Base-by-base conservation (phyloP, 2,888 invertebrate genomes). In the Apeira syringaria region DNA sequence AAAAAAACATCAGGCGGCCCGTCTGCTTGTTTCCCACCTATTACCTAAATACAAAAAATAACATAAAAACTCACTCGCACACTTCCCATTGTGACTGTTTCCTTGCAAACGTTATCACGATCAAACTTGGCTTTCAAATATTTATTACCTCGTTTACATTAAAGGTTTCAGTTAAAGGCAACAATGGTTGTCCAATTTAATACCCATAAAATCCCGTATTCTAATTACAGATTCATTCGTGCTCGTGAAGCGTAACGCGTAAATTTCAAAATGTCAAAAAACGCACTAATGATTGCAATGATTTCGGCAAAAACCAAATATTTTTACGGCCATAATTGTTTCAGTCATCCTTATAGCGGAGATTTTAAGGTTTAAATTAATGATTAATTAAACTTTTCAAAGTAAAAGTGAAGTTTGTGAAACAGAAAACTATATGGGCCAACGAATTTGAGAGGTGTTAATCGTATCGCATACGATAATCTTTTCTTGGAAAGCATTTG, bases 181-280 rank as follows among this genome's bases (percentile, higher is more conserved):
- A 82, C 75, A 81, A 81, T 77, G 66, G 39, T 60, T 40, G 43
- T 47, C 50, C 59, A 69, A 68, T 78, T 81, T 74, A 73, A 75
- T 74, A 68, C 63, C 68, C 63, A 75, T 74, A 74, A 75, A 76
- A 57, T 61, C 68, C 64, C 60, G 58, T 65, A 68, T 72, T 71
- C 73, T 74, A 74, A 82, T 82, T 80, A 66, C 63, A 56, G 58
- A 64, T 61, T 80, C 74, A 79, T 79, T 71, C 65, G 64, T 56
- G 62, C 53, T 60, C 66, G 60, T 59, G 50, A 59, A 71, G 69
- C 81, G 75, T 76, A 68, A 79, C 79, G 67, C 56, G 61, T 64
- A 65, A 69, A 70, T 71, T 68, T 63, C 63, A 53, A 64, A 40
- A 59, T 73, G 74, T 78, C 78, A 79, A 76, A 80, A 57, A 81